Evolutionary conservation across 2,797 vertebrate species (phyloP).

Genomic region (Eutrigla gurnardus): DNA sequence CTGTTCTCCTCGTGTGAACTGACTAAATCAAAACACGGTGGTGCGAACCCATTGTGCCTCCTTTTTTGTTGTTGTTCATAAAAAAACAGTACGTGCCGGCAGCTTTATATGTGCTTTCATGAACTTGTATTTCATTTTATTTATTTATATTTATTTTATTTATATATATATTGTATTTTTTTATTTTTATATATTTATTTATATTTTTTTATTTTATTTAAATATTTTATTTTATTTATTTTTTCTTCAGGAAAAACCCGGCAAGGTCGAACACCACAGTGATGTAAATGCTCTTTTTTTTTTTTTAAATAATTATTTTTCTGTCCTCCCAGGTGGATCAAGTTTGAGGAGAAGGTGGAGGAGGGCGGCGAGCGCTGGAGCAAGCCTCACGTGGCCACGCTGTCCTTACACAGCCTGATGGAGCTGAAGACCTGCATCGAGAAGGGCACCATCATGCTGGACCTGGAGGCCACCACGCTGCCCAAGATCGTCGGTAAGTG

Average conservation of each 20-base stretch:
- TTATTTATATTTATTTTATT: too few species aligned
- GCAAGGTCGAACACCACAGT: neutral
- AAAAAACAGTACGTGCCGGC: slow-evolving; percentile 1
- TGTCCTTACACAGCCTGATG: slow-evolving; percentile 91
- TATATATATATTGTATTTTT: too few species aligned
- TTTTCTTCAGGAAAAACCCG: too few species aligned
- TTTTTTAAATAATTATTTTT: neutral
- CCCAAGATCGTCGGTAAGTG: slow-evolving; percentile 94
- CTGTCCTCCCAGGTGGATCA: slow-evolving; percentile 90
- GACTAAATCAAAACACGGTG: slow-evolving; percentile 49
- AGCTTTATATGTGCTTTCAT: slow-evolving; percentile 7
- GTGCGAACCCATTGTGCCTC: slow-evolving; percentile 37
- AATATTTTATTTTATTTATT: neutral
- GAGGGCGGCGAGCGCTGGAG: slow-evolving; percentile 97
- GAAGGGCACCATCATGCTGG: slow-evolving; percentile 93
- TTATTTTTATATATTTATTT: too few species aligned
- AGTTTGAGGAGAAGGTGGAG: slow-evolving; percentile 99
- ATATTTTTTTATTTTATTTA: too few species aligned
- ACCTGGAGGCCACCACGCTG: slow-evolving; percentile 92
- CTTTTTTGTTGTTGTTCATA: slow-evolving; percentile 36
- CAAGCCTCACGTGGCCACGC: slow-evolving; percentile 93
- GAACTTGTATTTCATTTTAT: neutral
- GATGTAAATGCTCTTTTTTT: neutral
- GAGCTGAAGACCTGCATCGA: slow-evolving; percentile 94
- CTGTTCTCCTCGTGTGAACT: slow-evolving; percentile 17